These are phyloP conservation scores for Nothocercus julius DNA, from an alignment of 2,113 vertebrate genomes.

Conservation along the genomic window DNA sequence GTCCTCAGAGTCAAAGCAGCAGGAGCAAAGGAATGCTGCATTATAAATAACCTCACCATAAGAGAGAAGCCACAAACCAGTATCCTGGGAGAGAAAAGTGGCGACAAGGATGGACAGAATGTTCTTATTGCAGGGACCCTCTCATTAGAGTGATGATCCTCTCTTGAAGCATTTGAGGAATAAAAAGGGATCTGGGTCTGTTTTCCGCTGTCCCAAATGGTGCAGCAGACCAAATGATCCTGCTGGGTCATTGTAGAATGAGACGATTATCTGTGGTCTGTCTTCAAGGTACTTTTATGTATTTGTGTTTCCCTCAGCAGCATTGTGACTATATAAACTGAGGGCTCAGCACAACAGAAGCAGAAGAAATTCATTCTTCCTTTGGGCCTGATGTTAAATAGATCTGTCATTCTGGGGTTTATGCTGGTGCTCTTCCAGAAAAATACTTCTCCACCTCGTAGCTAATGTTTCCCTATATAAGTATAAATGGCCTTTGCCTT, in stretches of 20 bases:
- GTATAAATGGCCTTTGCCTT: not conserved
- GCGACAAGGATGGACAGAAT: not conserved
- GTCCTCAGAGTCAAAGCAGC: not conserved
- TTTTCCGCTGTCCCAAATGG: not conserved
- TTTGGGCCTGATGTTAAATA: not conserved
- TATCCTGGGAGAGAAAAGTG: not conserved
- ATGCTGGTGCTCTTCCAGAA: not conserved
- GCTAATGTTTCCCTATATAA: not conserved
- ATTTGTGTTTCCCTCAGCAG: not conserved
- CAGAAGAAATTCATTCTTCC: not conserved
- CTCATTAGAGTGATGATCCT: not conserved
- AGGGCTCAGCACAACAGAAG: not conserved
- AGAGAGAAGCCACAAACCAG: not conserved
- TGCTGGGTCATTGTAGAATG: not conserved
- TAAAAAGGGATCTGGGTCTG: not conserved
- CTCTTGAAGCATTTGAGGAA: not conserved
- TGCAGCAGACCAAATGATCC: not conserved
- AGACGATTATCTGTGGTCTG: not conserved
- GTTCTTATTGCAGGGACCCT: not conserved
- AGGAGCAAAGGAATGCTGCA: not conserved
- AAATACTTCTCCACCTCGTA: not conserved
- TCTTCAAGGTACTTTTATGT: not conserved
- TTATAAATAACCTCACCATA: not conserved
- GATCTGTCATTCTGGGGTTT: not conserved
- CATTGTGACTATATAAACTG: not conserved